These are phyloP conservation scores for Callopanchax toddi DNA, from an alignment of 2,113 vertebrate species.

Conservation along the genomic window DNA sequence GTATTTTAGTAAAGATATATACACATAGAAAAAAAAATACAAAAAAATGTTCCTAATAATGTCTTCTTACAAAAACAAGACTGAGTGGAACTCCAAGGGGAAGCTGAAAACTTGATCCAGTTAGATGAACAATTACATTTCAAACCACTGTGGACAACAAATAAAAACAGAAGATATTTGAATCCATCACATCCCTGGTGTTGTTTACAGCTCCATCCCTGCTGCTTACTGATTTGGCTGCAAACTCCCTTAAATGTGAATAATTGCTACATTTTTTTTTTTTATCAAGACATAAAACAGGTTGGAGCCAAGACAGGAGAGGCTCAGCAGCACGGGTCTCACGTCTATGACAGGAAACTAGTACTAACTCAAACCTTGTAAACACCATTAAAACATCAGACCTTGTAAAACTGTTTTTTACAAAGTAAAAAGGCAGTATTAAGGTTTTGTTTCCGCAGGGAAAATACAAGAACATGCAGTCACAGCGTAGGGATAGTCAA, in stretches of 20 bases:
- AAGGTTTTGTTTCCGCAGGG: slow-evolving; percentile 47
- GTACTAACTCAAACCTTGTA: slow-evolving; percentile 76
- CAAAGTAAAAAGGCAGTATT: slow-evolving; percentile 80
- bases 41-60: too few relatives aligned
- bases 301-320: slow-evolving; percentile 59
- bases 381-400: slow-evolving; percentile 83
- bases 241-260: slow-evolving; percentile 70
- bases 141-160: slow-evolving; percentile 46
- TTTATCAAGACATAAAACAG: slow-evolving; percentile 68
- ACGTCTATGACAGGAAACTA: slow-evolving; percentile 60
- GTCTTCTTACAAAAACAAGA: slow-evolving; percentile 27
- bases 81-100: slow-evolving; percentile 47
- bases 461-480: slow-evolving; percentile 4
- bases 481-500: not conserved
- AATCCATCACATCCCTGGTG: slow-evolving; percentile 67
- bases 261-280: slow-evolving; percentile 66
- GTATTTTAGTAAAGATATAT: not conserved
- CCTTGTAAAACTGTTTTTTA: slow-evolving; percentile 80
- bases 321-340: slow-evolving; percentile 60
- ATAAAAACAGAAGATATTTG: slow-evolving; percentile 43
- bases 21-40: not conserved
- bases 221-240: slow-evolving; percentile 62
- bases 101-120: slow-evolving; percentile 59
- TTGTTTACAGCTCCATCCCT: slow-evolving; percentile 50
- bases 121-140: slow-evolving; percentile 69